phyloP scores from a whole-genome alignment of 1,140 invertebrate genomes.

The Lepidurus couesii region DNA sequence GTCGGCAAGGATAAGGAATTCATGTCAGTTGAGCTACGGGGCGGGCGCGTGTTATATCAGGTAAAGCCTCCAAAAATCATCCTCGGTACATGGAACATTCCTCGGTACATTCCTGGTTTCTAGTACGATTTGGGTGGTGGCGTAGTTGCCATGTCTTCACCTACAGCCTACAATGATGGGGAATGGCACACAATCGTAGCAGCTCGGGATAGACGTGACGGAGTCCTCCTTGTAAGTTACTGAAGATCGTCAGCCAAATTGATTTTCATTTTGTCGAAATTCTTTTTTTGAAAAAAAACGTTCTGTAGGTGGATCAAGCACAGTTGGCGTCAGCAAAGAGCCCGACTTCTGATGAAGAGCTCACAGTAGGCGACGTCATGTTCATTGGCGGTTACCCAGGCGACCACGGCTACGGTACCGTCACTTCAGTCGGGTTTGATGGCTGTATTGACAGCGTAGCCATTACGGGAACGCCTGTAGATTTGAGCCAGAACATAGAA shows the following conservation, averaged over 20 bases:
- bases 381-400: slow-evolving; percentile 83
- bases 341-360: slow-evolving; percentile 44
- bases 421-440: slow-evolving; percentile 73
- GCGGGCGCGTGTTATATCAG: slow-evolving; percentile 67
- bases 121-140: slow-evolving; percentile 63
- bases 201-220: slow-evolving; percentile 56
- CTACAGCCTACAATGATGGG: slow-evolving; percentile 68
- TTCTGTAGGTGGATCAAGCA: slow-evolving; percentile 39
- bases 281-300: slow-evolving; percentile 25
- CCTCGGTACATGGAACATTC: no score
- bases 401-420: slow-evolving; percentile 57
- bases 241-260: slow-evolving; percentile 39
- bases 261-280: slow-evolving; percentile 36
- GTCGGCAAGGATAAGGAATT: slow-evolving; percentile 68
- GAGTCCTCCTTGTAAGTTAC: slow-evolving; percentile 57
- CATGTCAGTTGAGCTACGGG: slow-evolving; percentile 73
- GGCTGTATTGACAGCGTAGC: slow-evolving; percentile 84
- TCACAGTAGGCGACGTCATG: slow-evolving; percentile 60
- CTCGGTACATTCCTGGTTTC: background rate
- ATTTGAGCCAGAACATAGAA: slow-evolving; percentile 69
- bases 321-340: slow-evolving; percentile 42
- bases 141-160: slow-evolving; percentile 51
- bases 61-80: slow-evolving; percentile 42
- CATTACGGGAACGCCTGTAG: slow-evolving; percentile 65
- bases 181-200: slow-evolving; percentile 73